Base-by-base conservation (phyloP, 2,113 vertebrate species). In the Ia io region DNA sequence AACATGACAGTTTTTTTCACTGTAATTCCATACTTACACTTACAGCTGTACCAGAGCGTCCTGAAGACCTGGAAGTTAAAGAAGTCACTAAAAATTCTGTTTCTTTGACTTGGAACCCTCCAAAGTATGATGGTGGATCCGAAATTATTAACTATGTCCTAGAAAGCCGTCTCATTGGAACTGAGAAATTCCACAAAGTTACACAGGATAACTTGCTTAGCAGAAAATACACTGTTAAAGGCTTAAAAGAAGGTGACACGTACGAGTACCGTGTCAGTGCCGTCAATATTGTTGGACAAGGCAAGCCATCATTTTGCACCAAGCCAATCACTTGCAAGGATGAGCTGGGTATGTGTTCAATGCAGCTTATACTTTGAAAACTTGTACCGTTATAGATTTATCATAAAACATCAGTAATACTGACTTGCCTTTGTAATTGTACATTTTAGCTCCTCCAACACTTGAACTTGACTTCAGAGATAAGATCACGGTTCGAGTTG, bases 401-500 rank as follows among this genome's bases (percentile, higher is more conserved):
- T 69, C n/a, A 9, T 22, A 89, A 95, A 63, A 87, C 59, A 10
- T 30, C 84, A 90, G 37, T 91, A 96, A 70, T 93, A 90, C 77
- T 98, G 22, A 96, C 49, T 85, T 89, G 35, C 73, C 40, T 96
- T 96, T 98, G 90, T 96, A 78, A 96, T 95, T 84, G 30, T 32
- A 3, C 77, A 80, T 98, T 95, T 96, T 95, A 99, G 99, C 99
- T 98, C 99, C 99, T 30, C 99, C 99, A 10, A 98, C 99, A 40
- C 99, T 99, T 95, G 99, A 99, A 84, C 97, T 99, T 61, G 99
- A 99, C 97, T 99, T 99, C 98, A 99, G 99, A 96, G 99, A 99
- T 95, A 99, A 99, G 94, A 98, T 99, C 80, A 98, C 99, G 59
- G 96, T 99, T 95, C 99, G 99, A 59, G 99, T 99, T 96, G 99